These are phyloP conservation scores for Microchrysa polita DNA, from an alignment of 2,888 invertebrate species.

Conservation along the genomic window DNA sequence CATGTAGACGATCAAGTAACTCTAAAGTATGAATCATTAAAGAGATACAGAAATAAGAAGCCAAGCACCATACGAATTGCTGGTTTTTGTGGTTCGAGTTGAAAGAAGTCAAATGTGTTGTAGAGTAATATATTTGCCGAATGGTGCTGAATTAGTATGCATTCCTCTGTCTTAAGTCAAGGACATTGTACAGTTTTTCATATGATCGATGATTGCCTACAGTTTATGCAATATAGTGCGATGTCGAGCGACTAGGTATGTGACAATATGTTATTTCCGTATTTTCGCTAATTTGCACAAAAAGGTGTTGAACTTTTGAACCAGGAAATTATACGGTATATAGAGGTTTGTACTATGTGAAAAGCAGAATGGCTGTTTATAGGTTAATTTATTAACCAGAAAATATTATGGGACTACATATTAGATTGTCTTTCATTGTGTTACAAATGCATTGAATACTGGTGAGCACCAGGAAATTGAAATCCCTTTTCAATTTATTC, in stretches of 20 bases:
- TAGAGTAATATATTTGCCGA: background rate
- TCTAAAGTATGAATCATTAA: background rate
- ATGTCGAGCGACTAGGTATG: background rate
- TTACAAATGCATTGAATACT: too few relatives aligned
- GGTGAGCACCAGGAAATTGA: too few relatives aligned
- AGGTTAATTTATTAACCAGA: too few relatives aligned
- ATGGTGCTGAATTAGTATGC: background rate
- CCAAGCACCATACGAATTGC: background rate
- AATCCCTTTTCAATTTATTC: too few relatives aligned
- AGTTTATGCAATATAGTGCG: background rate
- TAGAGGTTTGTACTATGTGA: too few relatives aligned
- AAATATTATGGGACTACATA: too few relatives aligned
- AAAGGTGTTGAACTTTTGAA: too few relatives aligned
- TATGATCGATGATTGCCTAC: background rate
- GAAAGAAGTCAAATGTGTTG: background rate
- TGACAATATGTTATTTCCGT: background rate
- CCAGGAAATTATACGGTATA: too few relatives aligned
- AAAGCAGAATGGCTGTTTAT: too few relatives aligned
- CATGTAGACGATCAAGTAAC: background rate
- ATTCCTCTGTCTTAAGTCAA: constrained; percentile 20
- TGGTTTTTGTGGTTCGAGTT: background rate
- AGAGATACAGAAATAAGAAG: background rate
- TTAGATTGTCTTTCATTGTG: too few relatives aligned
- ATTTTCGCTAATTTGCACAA: background rate
- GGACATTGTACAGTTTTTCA: constrained; percentile 23